Evolutionary conservation across 2,797 vertebrate genomes (phyloP), one percentile per base, ranked within the genome.

Genomic region (Anguilla pacifica): DNA sequence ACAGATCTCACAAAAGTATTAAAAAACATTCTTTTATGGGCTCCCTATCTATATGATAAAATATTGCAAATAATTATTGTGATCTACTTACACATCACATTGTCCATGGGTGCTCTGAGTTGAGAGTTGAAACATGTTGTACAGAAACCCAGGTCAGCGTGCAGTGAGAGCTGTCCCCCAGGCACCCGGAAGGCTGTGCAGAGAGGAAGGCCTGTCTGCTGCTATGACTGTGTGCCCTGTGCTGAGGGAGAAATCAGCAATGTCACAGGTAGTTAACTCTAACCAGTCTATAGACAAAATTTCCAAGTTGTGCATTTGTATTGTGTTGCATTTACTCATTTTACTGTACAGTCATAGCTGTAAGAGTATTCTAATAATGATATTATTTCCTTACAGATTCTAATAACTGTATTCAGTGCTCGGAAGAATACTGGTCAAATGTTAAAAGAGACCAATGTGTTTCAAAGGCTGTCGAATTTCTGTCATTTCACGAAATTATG

Each of bases 111-210:
- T 6, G 39, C 25, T 10, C 31, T 57, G 55, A 15, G 19, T n/a
- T 28, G 2, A n/a, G 67, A 70, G 4, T 70, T 10, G 25, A 31
- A 70, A 31, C 6, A n/a, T n/a, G 49, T 61, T 6, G 31, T 0
- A 55, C 61, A 96, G 96, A 85, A 92, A 31, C 95, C 95, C 2
- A 91, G 92, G 79, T 96, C 95, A 85, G 91, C 95, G 74, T 96
- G 96, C 90, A n/a, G n/a, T n/a, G n/a, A n/a, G n/a, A n/a, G n/a
- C n/a, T n/a, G n/a, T n/a, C n/a, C n/a, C n/a, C n/a, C n/a, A n/a
- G n/a, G n/a, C n/a, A n/a, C n/a, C n/a, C n/a, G n/a, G n/a, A n/a
- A n/a, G n/a, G n/a, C n/a, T n/a, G n/a, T n/a, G n/a, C n/a, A n/a
- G n/a, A n/a, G n/a, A n/a, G n/a, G n/a, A n/a, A n/a, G n/a, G n/a